phyloP scores from a whole-genome alignment of 2,113 vertebrate genomes.

The Limanda limanda region DNA sequence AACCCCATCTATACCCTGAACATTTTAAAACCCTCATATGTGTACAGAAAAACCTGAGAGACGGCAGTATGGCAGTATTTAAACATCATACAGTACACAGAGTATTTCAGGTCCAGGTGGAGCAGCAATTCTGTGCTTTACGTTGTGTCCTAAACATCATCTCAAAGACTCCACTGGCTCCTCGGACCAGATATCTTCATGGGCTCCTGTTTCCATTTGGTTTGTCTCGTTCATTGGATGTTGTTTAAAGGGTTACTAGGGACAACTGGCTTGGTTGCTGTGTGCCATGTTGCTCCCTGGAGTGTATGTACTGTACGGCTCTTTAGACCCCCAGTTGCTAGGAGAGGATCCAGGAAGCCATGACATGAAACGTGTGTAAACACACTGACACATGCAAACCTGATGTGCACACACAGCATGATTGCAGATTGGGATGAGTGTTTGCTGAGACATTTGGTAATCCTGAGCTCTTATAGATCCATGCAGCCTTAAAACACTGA shows the following conservation, averaged over 20 bases:
- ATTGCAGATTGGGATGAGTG: slow-evolving; percentile 39
- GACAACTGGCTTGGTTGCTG: slow-evolving; percentile 65
- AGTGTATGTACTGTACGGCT: slow-evolving; percentile 60
- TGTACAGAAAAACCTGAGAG: no score
- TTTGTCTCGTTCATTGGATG: slow-evolving; percentile 32
- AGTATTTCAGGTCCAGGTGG: not conserved
- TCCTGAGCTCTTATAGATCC: not conserved
- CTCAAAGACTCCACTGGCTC: slow-evolving; percentile 35
- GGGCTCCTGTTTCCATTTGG: slow-evolving; percentile 53
- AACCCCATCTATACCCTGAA: not conserved
- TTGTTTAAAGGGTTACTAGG: slow-evolving; percentile 73
- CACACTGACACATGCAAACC: slow-evolving; percentile 57
- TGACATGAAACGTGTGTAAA: slow-evolving; percentile 57
- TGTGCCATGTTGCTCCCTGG: slow-evolving; percentile 63
- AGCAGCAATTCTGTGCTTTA: not conserved
- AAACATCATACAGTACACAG: not conserved
- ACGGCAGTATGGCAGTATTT: not conserved
- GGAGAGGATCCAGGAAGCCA: slow-evolving; percentile 69
- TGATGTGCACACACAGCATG: slow-evolving; percentile 49
- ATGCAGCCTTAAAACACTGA: not conserved
- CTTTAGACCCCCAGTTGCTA: slow-evolving; percentile 73
- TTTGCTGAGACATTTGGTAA: slow-evolving; percentile 30
- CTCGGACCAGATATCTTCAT: slow-evolving; percentile 36
- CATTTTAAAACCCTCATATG: no score
- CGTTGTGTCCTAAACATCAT: slow-evolving; percentile 20